Evolutionary conservation across 1,140 invertebrate genomes (phyloP).

Genomic region (Heliconius hermathena): DNA sequence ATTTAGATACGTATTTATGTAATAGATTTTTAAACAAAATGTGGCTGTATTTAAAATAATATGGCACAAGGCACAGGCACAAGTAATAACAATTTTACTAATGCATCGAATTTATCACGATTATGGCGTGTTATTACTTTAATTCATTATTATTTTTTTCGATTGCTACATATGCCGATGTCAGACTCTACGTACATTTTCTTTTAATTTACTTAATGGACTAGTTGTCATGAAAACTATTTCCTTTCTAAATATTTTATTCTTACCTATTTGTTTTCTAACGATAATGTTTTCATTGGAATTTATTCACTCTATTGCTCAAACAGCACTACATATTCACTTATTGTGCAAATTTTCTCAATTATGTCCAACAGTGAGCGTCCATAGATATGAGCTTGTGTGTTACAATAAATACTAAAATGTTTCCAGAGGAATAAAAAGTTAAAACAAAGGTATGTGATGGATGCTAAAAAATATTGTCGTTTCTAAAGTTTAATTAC

Average conservation of each 20-base stretch:
- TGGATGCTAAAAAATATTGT: too few relatives aligned
- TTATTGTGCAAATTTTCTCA: too few relatives aligned
- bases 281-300: background rate
- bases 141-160: conserved; percentile 17
- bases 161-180: background rate
- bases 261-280: background rate
- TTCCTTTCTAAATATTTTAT: conserved; percentile 25
- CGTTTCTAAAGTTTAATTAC: too few relatives aligned
- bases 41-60: background rate
- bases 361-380: too few relatives aligned
- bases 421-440: too few relatives aligned
- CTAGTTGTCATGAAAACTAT: conserved; percentile 43
- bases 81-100: background rate
- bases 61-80: too few relatives aligned
- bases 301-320: background rate
- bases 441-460: too few relatives aligned
- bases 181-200: conserved; percentile 23
- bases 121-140: background rate
- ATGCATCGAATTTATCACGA: background rate
- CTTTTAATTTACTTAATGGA: conserved; percentile 57
- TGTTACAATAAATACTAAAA: too few relatives aligned
- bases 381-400: too few relatives aligned
- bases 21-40: background rate
- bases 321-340: background rate
- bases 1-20: background rate